Base-by-base conservation (phyloP, 2,888 invertebrate genomes). In the Thera britannica region DNA sequence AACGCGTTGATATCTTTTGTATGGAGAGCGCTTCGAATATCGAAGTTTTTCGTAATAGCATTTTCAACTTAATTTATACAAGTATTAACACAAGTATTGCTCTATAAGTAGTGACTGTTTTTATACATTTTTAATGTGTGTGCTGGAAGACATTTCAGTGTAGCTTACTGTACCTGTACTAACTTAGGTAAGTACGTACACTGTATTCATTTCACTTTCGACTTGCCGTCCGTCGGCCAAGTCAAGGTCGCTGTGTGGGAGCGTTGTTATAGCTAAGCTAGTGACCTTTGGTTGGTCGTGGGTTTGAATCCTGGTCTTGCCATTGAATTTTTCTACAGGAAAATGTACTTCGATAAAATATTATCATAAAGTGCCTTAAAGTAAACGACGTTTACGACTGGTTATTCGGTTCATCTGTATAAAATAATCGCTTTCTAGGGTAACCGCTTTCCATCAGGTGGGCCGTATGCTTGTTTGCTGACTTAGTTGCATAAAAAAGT, bases 161-260 rank as follows among this genome's bases (percentile, higher is more conserved):
- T 23, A 23, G 23, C 23, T 23, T 23, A 23, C 23, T 23, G 23
- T 23, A 23, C 23, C 23, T 23, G 38, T 57, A 35, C 7, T 41
- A 49, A 54, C 52, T n/a, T 52, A 52, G 8, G 34, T 52, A 51
- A 2, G 62, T 68, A 63, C 55, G 67, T 69, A 49, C 67, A 65
- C 70, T 77, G 75, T 79, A 78, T 79, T 77, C 75, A 80, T 83
- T 83, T 83, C 80, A 85, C 89, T 89, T 88, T 87, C 85, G 72
- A 77, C 75, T 60, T 35, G 9, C 52, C 52, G 34, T 6, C 56
- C 12, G 56, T n/a, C 56, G 56, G 77, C 76, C 72, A 75, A 74
- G 84, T 83, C 68, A 68, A 68, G 68, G 68, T 65, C 68, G 58
- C n/a, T 41, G 12, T 34, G 52, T 52, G 52, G 52, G 49, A 49